Conservation (phyloP, 2,797 vertebrate species). For the Euthynnus affinis region DNA sequence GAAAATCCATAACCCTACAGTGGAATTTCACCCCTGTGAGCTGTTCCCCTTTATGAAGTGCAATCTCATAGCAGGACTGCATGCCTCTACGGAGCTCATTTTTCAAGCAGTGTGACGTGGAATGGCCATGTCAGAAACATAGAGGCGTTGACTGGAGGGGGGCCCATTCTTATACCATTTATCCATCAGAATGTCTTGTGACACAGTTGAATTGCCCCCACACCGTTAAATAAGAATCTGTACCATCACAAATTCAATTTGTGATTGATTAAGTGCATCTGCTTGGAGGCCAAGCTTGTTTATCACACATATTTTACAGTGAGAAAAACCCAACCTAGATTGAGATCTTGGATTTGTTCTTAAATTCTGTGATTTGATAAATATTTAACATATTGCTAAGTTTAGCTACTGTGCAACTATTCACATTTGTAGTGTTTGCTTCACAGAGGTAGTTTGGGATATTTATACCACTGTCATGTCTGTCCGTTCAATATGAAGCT, state of each 20-base stretch:
- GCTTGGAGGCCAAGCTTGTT: conserved; percentile 60
- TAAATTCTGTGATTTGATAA: conserved; percentile 11
- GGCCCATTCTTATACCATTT: conserved; percentile 83
- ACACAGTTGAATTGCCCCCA: conserved; percentile 80
- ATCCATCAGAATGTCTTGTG: conserved; percentile 89
- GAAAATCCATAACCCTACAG: conserved; percentile 97
- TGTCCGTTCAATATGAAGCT: too few species aligned
- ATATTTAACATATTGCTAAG: not conserved
- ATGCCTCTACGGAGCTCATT: conserved; percentile 90
- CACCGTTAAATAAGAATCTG: conserved; percentile 80
- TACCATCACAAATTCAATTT: conserved; percentile 72
- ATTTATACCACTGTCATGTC: not conserved
- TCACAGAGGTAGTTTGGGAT: not conserved
- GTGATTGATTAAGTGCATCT: conserved; percentile 76
- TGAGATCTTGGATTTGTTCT: conserved; percentile 20
- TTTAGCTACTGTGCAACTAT: not conserved
- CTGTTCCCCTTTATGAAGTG: conserved; percentile 95
- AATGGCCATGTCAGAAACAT: conserved; percentile 95
- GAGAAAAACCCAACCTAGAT: conserved; percentile 35
- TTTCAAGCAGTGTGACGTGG: conserved; percentile 92
- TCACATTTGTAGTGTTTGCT: not conserved
- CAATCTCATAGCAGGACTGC: conserved; percentile 90
- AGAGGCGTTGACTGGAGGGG: conserved; percentile 82
- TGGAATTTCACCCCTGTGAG: conserved; percentile 94
- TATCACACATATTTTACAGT: conserved; percentile 59